Conservation (phyloP, 2,797 vertebrate genomes). For the Sphenopsis melanotis region DNA sequence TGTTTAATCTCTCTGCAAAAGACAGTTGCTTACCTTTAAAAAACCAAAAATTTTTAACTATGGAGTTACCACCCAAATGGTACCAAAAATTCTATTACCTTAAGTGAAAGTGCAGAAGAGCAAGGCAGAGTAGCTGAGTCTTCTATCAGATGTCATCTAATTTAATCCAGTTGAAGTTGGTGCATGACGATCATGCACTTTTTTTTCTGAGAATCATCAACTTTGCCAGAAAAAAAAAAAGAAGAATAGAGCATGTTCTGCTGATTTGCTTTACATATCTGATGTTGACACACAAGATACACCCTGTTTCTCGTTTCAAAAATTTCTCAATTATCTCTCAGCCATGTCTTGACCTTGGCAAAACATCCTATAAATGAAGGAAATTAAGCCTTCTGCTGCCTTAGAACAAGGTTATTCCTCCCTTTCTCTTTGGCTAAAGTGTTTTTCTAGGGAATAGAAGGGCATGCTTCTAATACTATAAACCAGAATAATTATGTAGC, state of each 20-base stretch:
- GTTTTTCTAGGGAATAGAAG: neutral
- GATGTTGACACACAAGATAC: neutral
- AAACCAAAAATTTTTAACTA: neutral
- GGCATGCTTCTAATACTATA: neutral
- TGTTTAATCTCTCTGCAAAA: neutral
- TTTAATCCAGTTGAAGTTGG: neutral
- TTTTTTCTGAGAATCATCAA: neutral
- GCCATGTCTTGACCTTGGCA: neutral
- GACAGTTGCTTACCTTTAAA: neutral
- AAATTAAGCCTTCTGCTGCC: neutral
- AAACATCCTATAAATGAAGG: neutral
- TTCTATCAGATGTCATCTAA: neutral
- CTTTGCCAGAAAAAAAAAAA: neutral
- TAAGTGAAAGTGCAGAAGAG: neutral
- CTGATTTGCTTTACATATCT: neutral
- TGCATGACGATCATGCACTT: neutral
- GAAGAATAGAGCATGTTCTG: neutral
- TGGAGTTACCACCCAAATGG: neutral
- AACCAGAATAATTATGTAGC: neutral
- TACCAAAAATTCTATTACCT: neutral
- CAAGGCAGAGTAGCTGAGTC: neutral
- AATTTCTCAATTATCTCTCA: neutral
- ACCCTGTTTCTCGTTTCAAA: neutral
- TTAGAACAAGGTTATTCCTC: neutral
- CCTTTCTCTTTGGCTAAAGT: neutral